A percentile compares a stretch with the other conserved stretches of the same genome.
Evolutionary conservation across 2,113 vertebrate genomes (phyloP).

Genomic region (Pseudonaja textilis): DNA sequence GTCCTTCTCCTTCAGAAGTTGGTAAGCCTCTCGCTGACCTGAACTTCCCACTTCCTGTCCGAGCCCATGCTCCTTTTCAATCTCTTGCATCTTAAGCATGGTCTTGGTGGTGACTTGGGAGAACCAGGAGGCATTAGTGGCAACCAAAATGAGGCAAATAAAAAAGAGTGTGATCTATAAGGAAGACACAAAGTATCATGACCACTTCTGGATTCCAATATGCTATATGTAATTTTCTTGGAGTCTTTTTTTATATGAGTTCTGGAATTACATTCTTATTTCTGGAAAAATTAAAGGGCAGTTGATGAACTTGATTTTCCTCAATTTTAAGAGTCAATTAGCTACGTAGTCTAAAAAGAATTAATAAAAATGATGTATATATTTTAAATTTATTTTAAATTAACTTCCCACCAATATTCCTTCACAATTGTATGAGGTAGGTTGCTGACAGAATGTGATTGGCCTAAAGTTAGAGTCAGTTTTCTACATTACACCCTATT

Average conservation of each 20-base stretch:
- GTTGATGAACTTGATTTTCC: neutral
- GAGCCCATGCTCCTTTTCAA: conserved; percentile 81
- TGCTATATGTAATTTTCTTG: neutral
- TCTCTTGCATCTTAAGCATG: conserved; percentile 75
- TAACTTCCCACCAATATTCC: neutral
- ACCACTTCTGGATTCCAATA: neutral
- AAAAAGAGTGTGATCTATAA: conserved; percentile 78
- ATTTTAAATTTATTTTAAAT: neutral
- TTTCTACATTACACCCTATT: neutral
- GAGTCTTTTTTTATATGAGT: neutral
- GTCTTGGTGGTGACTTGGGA: conserved; percentile 67
- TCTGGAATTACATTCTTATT: neutral
- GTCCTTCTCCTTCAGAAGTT: conserved; percentile 78
- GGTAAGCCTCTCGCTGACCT: conserved; percentile 72
- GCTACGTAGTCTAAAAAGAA: neutral
- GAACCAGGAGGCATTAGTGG: conserved; percentile 79
- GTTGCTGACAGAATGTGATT: neutral
- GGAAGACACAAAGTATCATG: neutral
- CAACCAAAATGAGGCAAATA: conserved; percentile 65
- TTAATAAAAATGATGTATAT: neutral
- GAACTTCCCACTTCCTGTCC: conserved; percentile 72
- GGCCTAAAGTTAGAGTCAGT: neutral
- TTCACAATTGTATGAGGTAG: neutral
- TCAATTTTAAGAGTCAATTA: neutral
- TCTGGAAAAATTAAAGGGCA: neutral